Base-by-base conservation (phyloP, 1,140 invertebrate genomes). In the Ectropis grisescens region DNA sequence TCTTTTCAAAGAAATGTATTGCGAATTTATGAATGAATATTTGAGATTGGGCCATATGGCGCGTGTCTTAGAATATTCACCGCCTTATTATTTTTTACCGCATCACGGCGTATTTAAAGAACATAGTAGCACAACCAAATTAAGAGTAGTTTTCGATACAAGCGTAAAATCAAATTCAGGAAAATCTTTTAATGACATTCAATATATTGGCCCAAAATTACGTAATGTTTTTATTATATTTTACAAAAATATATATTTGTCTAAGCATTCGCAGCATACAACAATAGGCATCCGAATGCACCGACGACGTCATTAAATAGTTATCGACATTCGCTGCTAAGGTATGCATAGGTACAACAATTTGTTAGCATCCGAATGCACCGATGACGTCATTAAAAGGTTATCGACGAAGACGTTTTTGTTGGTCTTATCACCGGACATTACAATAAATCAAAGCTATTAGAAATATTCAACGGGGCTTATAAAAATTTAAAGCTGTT, bases 21-120 rank as follows among this genome's bases (percentile, higher is more conserved):
- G 1, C 13, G 42, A 64, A 11, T 60, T 68, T 40, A 58, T 71
- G 12, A 6, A 25, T 1, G 60, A 71, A 36, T 69, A 64, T 31
- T 19, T 33, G 15, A 12, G 25, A 9, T 44, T 58, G 16, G 49
- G 52, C 5, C 61, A 71, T 29, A 66, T 66, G 60, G 23, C 14
- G 10, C 27, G 15, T 0, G 11, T 41, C 8, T 1, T 34, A 14
- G 16, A 8, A 8, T 37, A 31, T 19, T 1, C 4, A 1, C 23
- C 23, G 16, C 42, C 42, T 8, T 13, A 47, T 23, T 61, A 71
- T 47, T 69, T 72, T 33, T 19, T 82, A 9, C 72, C 76, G 2
- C 78, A 84, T 50, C 72, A 76, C 15, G 47, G 53, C 2, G 70
- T 83, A 0, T 24, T 58, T 8, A 33, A 47, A n/a, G 46, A 56